Base-by-base conservation (phyloP, 1,140 invertebrate species). In the Bombyx mori region DNA sequence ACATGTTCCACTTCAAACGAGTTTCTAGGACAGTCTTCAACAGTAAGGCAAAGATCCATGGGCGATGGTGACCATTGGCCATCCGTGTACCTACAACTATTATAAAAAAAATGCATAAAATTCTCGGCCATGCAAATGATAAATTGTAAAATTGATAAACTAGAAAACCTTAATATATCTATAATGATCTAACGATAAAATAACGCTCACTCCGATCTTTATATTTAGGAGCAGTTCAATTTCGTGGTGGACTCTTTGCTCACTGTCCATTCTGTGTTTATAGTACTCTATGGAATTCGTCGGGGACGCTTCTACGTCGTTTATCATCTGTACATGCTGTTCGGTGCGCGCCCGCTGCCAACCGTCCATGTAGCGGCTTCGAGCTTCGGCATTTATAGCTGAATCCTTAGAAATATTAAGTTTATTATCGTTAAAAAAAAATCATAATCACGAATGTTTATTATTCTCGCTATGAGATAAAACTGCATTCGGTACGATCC, bases 271-370 rank as follows among this genome's bases (percentile, higher is more conserved):
- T 8, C 53, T 65, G 44, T 56, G 63, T 48, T 77, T 79, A 43
- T 68, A 73, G 7, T 56, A n/a, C 49, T 69, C 59, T 26, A 82
- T 79, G 0, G 2, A 45, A 1, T 54, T 10, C 1, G 55, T 35
- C 0, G 65, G 66, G 4, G 9, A 45, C 0, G 35, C n/a, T 51
- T 82, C 77, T n/a, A 62, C 66, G 26, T 71, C 62, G 1, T 7
- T 44, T 7, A 80, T 74, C 7, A 7, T 62, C 42, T 71, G 67
- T 18, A 48, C 7, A 56, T 80, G 65, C 49, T 79, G 75, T 52
- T 79, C 77, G 0, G 68, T 65, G 3, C 77, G 69, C 5, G 79
- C 67, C n/a, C 51, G 52, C 49, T 82, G 71, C 75, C 75, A 82
- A 52, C 68, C 68, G 1, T 59, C 57, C 1, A 69, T 60, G 57